phyloP scores from a whole-genome alignment of 2,888 invertebrate species.

The Cerastoderma edule region DNA sequence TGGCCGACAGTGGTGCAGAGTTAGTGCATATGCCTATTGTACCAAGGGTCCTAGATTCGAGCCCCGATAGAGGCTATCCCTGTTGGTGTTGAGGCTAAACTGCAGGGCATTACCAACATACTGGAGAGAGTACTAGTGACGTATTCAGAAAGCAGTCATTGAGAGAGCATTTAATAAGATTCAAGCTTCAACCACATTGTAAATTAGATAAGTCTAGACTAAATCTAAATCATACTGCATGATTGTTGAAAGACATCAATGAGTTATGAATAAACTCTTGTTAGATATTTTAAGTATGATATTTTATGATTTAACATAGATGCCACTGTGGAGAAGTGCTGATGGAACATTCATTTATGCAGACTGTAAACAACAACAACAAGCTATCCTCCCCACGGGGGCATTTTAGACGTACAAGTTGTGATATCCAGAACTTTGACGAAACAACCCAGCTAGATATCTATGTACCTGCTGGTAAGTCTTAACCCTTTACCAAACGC shows the following conservation, averaged over 20 bases:
- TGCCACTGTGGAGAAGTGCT: conserved; percentile 66
- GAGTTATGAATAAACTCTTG: neutral
- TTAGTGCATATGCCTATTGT: too few relatives aligned
- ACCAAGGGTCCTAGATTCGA: too few relatives aligned
- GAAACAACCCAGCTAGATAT: conserved; percentile 19
- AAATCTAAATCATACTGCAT: too few relatives aligned
- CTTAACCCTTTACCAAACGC: neutral
- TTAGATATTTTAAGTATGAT: neutral
- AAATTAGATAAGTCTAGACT: too few relatives aligned
- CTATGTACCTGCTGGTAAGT: conserved; percentile 15
- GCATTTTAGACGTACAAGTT: neutral
- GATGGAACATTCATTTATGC: conserved; percentile 56
- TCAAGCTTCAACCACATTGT: too few relatives aligned
- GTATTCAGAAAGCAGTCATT: too few relatives aligned
- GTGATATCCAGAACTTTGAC: conserved; percentile 5
- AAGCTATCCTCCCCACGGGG: neutral
- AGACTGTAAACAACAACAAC: conserved; percentile 2
- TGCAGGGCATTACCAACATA: too few relatives aligned
- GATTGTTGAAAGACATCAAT: too few relatives aligned
- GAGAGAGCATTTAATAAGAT: too few relatives aligned
- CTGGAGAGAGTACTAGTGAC: too few relatives aligned
- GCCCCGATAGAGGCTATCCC: neutral
- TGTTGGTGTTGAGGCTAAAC: neutral
- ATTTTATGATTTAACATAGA: conserved; percentile 33
- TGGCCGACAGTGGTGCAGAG: too few relatives aligned